A percentile compares a stretch with the other conserved stretches of the same genome.
These are phyloP conservation scores for Takifugu flavidus DNA, from an alignment of 2,113 vertebrate species.

Conservation along the genomic window DNA sequence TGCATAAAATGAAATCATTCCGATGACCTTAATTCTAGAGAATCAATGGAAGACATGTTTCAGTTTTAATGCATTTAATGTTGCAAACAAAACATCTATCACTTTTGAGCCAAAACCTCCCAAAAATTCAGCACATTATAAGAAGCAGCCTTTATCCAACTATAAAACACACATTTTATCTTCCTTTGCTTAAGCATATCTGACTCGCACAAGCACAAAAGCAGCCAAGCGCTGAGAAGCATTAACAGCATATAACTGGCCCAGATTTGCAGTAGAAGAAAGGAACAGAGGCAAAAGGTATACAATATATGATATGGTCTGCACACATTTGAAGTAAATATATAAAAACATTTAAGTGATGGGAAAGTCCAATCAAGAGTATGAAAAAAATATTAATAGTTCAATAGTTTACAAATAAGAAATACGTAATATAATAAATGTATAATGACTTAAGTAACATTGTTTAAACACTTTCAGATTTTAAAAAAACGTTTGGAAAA, in stretches of 20 bases:
- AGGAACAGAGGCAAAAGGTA: slow-evolving; percentile 64
- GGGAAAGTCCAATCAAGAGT: slow-evolving; percentile 65
- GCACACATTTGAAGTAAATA: slow-evolving; percentile 54
- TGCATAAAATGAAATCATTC: too few species aligned
- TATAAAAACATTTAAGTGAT: slow-evolving; percentile 53
- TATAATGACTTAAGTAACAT: slow-evolving; percentile 64
- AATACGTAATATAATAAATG: slow-evolving; percentile 41
- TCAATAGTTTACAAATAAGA: slow-evolving; percentile 59
- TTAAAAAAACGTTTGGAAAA: slow-evolving; percentile 57
- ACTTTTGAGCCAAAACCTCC: slow-evolving; percentile 15
- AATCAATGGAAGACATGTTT: not conserved
- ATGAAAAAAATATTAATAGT: slow-evolving; percentile 65
- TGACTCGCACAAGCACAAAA: not conserved
- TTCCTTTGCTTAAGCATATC: not conserved
- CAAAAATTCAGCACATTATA: slow-evolving; percentile 18
- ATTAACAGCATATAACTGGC: slow-evolving; percentile 64
- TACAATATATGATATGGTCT: slow-evolving; percentile 66
- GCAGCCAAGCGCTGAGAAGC: slow-evolving; percentile 43
- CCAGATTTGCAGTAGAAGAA: slow-evolving; percentile 64
- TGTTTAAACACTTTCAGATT: slow-evolving; percentile 59
- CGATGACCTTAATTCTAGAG: not conserved
- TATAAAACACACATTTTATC: not conserved
- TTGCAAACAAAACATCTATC: slow-evolving; percentile 40
- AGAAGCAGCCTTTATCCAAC: slow-evolving; percentile 20
- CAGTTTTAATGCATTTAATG: slow-evolving; percentile 38